These are phyloP conservation scores for Cotesia vestalis DNA, from an alignment of 1,140 invertebrate species.

Conservation along the genomic window DNA sequence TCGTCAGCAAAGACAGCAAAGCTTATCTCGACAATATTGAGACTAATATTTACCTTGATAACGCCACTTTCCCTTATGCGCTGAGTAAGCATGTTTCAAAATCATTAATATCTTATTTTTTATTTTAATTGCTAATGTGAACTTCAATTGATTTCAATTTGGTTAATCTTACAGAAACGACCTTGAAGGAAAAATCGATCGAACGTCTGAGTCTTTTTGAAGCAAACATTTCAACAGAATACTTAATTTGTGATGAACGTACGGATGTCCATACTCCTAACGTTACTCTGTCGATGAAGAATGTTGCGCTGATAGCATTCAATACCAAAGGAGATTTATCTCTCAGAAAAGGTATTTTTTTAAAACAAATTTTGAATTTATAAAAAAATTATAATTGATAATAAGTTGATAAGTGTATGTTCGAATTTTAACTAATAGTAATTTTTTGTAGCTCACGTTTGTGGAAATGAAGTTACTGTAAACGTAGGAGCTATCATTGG, in stretches of 20 bases:
- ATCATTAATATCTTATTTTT: background rate
- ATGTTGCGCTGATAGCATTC: constrained; percentile 42
- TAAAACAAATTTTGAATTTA: no score
- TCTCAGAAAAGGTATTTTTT: constrained; percentile 31
- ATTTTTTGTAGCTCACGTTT: no score
- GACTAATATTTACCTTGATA: constrained; percentile 18
- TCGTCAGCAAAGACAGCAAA: constrained; percentile 1
- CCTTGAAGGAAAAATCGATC: constrained; percentile 15
- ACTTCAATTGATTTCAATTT: background rate
- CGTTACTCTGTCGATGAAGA: constrained; percentile 21
- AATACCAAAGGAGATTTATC: constrained; percentile 19
- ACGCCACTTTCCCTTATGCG: constrained; percentile 12
- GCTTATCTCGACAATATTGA: constrained; percentile 18
- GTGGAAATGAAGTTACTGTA: background rate
- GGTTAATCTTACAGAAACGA: no score
- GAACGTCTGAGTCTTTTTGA: constrained; percentile 35
- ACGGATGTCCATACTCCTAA: constrained; percentile 21
- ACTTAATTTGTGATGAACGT: constrained; percentile 35
- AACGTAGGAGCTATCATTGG: constrained; percentile 36
- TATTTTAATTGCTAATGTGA: no score
- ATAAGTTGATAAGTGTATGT: no score
- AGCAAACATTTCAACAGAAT: background rate
- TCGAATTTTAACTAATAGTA: no score
- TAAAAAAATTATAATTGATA: no score
- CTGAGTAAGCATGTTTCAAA: constrained; percentile 11